A percentile compares a stretch with the other conserved stretches of the same genome.
phyloP scores from a whole-genome alignment of 2,888 invertebrate species.

The Ochropleura plecta region DNA sequence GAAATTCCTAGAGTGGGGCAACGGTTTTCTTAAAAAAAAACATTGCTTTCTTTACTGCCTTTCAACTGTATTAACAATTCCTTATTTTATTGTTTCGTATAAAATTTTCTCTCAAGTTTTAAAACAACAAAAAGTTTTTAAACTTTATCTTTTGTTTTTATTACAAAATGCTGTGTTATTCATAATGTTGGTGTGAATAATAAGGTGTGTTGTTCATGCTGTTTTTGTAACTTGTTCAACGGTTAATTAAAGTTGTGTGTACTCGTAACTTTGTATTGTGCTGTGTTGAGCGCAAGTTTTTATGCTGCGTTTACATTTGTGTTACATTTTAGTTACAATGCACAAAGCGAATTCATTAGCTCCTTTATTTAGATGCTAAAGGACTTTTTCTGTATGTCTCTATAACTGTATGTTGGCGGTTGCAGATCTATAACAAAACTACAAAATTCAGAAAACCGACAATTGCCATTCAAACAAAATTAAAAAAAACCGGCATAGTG shows the following conservation, averaged over 20 bases:
- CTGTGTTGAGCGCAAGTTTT: background rate
- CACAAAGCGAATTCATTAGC: constrained; percentile 7
- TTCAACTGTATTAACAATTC: constrained; percentile 6
- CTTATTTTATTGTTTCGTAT: constrained; percentile 26
- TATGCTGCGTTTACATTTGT: constrained; percentile 11
- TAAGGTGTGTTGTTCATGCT: constrained; percentile 19
- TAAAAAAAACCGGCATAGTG: no score
- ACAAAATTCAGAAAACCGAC: background rate
- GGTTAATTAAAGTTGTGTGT: constrained; percentile 29
- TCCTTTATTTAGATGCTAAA: background rate
- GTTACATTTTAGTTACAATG: background rate
- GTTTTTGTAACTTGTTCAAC: constrained; percentile 24
- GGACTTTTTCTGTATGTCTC: background rate
- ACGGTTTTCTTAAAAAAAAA: background rate
- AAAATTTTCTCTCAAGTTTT: constrained; percentile 39
- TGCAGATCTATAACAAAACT: background rate
- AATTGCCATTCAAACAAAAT: no score
- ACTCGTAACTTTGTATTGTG: constrained; percentile 15
- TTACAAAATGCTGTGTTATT: constrained; percentile 36
- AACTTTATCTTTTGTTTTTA: constrained; percentile 40
- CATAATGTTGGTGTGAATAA: constrained; percentile 34
- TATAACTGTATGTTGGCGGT: background rate
- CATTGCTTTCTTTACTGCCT: background rate
- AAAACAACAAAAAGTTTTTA: constrained; percentile 32
- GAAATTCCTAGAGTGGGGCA: no score